Base-by-base conservation (phyloP, 2,888 invertebrate genomes). In the Melanostoma scalare region DNA sequence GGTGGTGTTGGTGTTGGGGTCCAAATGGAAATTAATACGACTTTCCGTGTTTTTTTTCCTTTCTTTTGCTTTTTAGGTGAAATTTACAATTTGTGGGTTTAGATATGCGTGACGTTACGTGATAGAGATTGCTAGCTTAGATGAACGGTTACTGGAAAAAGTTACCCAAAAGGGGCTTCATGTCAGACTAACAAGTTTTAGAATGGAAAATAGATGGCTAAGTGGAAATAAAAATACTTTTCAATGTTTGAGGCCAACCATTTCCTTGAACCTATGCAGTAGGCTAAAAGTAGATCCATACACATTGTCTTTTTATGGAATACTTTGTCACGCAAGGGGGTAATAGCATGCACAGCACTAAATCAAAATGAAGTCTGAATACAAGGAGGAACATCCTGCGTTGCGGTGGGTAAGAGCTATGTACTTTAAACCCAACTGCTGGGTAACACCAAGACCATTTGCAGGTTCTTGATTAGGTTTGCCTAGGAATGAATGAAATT, bases 91-190 rank as follows among this genome's bases (percentile, higher is more conserved):
- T 75, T 77, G 69, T 81, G 76, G 71, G 61, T 38, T 20, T 20
- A 72, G 65, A 65, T 76, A 60, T 81, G 81, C 76, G 81, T 81
- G 71, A 76, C 76, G 71, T 55, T 76, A 65, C 69, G 69, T 58
- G 60, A 42, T 58, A 38, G 10, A 38, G 55, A 67, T 40, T 78
- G 60, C 50, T 50, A 31, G 38, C 63, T 50, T 63, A 63, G 63
- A 63, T 48, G 50, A 38, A 63, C 31, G 38, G 48, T 30, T 31
- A 31, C 48, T 36, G 30, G 9, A 33, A 30, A 36, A 36, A 31
- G 10, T 20, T 48, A 50, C 38, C 48, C 30, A 63, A 63, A 50
- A 38, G 31, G 38, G 30, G 63, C 9, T 38, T 40, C 38, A 50
- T 63, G 63, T 63, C 36, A 50, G 63, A 38, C 48, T 63, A 63